Evolutionary conservation across 2,113 vertebrate genomes (phyloP).

Genomic region (Malurus melanocephalus): DNA sequence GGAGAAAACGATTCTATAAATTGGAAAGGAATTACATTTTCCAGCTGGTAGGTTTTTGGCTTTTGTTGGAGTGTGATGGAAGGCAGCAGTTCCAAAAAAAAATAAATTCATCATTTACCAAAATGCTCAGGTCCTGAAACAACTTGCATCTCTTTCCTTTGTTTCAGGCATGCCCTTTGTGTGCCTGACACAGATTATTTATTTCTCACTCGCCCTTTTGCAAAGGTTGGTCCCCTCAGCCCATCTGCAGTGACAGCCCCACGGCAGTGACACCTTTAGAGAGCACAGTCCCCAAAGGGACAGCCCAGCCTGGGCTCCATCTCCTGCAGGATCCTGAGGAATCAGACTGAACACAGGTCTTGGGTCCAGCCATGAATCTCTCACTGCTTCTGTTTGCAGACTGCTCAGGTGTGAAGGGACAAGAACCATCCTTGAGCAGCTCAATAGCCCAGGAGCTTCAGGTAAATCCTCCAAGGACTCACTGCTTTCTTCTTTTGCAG

Average conservation of each 20-base stretch:
- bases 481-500: not conserved
- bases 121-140: not conserved
- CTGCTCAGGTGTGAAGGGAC: no score
- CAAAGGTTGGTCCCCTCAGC: not conserved
- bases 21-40: not conserved
- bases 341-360: not conserved
- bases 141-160: not conserved
- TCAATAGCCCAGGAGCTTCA: not conserved
- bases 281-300: not conserved
- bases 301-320: not conserved
- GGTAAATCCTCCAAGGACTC: not conserved
- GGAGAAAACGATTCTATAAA: not conserved
- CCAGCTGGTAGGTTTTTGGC: not conserved
- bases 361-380: not conserved
- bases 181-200: not conserved
- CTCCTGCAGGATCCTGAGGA: not conserved
- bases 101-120: not conserved
- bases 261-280: accelerated
- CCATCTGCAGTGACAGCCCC: not conserved
- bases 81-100: not conserved
- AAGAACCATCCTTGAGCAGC: not conserved
- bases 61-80: not conserved
- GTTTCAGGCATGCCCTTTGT: not conserved
- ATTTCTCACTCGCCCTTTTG: not conserved
- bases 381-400: not conserved